phyloP scores from a whole-genome alignment of 2,113 vertebrate genomes.

The Merops nubicus region DNA sequence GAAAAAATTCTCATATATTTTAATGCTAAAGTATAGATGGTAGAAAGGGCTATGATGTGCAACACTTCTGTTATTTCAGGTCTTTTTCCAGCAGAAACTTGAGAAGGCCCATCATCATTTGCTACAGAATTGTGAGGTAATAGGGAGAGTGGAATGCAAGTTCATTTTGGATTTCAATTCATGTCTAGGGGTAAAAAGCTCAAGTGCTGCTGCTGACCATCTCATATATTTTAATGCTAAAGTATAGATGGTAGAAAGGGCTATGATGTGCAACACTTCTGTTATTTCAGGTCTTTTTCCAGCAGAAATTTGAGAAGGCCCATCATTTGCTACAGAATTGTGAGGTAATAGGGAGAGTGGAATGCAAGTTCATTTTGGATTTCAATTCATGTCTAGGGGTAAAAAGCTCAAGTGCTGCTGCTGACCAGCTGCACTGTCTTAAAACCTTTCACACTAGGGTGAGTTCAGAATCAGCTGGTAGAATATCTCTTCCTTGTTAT shows the following conservation, averaged over 20 bases:
- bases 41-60: too few species aligned
- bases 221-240: too few species aligned
- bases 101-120: not conserved
- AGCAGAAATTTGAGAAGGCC: not conserved
- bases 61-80: not conserved
- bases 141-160: not conserved
- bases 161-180: constrained; percentile 23
- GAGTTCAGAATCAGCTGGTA: not conserved
- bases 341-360: not conserved
- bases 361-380: not conserved
- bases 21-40: too few species aligned
- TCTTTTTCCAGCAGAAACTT: not conserved
- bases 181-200: not conserved
- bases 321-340: not conserved
- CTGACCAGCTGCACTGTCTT: not conserved
- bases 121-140: not conserved
- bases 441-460: not conserved
- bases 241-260: too few species aligned
- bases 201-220: not conserved
- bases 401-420: not conserved
- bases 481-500: not conserved
- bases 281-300: not conserved
- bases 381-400: constrained; percentile 1
- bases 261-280: not conserved
- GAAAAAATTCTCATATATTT: too few species aligned